A percentile compares a stretch with the other conserved stretches of the same genome.
Conservation (phyloP, 2,888 invertebrate species). For the Aelia acuminata region DNA sequence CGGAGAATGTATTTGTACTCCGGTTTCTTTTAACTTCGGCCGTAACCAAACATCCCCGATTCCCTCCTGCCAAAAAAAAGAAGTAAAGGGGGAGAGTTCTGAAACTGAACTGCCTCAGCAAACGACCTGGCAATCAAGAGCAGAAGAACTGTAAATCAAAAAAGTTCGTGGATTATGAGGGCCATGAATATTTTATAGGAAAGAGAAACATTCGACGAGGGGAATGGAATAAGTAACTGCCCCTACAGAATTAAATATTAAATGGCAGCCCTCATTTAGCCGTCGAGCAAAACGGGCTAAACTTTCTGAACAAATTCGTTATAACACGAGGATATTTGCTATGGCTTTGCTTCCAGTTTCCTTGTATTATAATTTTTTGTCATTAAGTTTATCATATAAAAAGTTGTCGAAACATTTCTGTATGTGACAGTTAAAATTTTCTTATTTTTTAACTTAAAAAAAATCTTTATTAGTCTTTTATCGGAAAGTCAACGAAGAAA, state of each 20-base stretch:
- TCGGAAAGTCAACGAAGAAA: no score
- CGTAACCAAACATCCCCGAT: not conserved
- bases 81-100: not conserved
- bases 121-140: conserved; percentile 36
- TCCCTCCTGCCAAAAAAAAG: not conserved
- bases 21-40: not conserved
- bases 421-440: no score
- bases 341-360: not conserved
- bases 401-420: not conserved
- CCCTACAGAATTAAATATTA: conserved; percentile 44
- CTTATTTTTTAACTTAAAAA: no score
- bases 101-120: not conserved
- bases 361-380: not conserved
- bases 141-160: conserved; percentile 30
- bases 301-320: conserved; percentile 47
- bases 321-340: conserved; percentile 27
- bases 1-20: not conserved
- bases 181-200: conserved; percentile 47
- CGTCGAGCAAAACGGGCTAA: not conserved
- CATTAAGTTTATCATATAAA: not conserved
- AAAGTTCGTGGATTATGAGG: conserved; percentile 22
- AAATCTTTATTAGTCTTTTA: no score
- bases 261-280: conserved; percentile 26
- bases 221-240: not conserved
- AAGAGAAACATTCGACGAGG: conserved; percentile 18